A percentile compares a stretch with the other conserved stretches of the same genome.
Evolutionary conservation across 2,888 invertebrate species (phyloP).

Genomic region (Epinotia ramella): DNA sequence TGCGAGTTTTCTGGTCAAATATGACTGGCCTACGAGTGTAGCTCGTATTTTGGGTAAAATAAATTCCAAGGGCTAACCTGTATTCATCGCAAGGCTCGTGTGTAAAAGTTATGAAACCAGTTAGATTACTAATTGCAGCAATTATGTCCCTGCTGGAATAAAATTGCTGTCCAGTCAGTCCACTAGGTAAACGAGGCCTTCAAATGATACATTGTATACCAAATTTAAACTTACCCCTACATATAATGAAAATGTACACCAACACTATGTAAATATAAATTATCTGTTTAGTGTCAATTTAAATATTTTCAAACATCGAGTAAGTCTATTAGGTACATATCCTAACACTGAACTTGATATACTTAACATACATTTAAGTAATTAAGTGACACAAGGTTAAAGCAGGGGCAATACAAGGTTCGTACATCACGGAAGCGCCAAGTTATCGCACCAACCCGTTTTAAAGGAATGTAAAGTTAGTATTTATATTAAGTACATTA

Average conservation of each 20-base stretch:
- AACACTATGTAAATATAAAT: neutral
- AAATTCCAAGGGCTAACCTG: neutral
- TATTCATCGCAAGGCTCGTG: neutral
- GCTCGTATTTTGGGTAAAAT: neutral
- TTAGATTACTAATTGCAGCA: neutral
- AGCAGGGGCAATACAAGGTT: conserved; percentile 47
- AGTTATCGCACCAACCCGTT: conserved; percentile 46
- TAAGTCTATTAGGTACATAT: neutral
- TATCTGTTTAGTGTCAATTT: neutral
- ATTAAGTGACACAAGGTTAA: conserved; percentile 42
- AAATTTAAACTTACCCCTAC: neutral
- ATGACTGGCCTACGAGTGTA: neutral
- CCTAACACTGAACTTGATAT: neutral
- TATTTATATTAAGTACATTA: conserved; percentile 11
- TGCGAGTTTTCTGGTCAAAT: no score
- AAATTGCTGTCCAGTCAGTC: neutral
- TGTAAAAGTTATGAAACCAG: neutral
- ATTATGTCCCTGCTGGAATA: neutral
- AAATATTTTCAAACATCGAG: conserved; percentile 13
- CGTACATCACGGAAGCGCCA: neutral
- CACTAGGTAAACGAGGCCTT: neutral
- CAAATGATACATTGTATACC: neutral
- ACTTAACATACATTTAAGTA: conserved; percentile 15
- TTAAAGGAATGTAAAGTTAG: conserved; percentile 49
- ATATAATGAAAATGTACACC: neutral